Percentiles rank a stretch among this genome's conserved stretches.
These are phyloP conservation scores for Hololepta plana DNA, from an alignment of 2,888 invertebrate genomes.

Conservation along the genomic window DNA sequence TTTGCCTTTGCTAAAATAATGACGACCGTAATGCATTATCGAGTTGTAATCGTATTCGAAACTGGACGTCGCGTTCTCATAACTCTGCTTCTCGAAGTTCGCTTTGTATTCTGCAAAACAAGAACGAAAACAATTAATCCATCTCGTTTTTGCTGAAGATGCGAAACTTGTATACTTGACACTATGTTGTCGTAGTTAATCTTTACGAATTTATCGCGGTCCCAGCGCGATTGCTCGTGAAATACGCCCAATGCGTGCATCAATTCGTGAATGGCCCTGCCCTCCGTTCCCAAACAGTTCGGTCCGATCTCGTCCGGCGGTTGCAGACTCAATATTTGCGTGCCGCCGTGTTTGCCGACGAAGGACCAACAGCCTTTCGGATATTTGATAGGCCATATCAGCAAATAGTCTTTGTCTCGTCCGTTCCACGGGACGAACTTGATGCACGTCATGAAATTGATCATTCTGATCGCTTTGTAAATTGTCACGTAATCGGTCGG, in stretches of 20 bases:
- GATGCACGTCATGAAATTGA: constrained; percentile 47
- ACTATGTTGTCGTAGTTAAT: constrained; percentile 50
- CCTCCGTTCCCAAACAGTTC: constrained; percentile 46
- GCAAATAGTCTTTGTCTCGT: constrained; percentile 38
- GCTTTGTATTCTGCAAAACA: constrained; percentile 33
- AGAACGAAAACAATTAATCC: constrained; percentile 1
- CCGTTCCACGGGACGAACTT: constrained; percentile 47
- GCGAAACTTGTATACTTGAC: constrained; percentile 27
- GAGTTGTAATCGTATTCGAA: constrained; percentile 62
- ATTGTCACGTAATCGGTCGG: constrained; percentile 38
- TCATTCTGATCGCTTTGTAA: constrained; percentile 36
- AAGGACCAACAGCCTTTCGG: constrained; percentile 60
- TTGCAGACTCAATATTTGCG: constrained; percentile 53
- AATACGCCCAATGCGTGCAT: constrained; percentile 69
- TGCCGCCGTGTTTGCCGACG: constrained; percentile 54
- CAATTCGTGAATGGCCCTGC: constrained; percentile 62
- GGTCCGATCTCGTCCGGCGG: constrained; percentile 39
- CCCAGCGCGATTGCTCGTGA: constrained; percentile 62
- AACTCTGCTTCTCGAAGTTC: constrained; percentile 46
- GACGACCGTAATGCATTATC: constrained; percentile 60
- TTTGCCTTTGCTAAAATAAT: constrained; percentile 42
- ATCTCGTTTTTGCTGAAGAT: constrained; percentile 1
- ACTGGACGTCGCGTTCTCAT: constrained; percentile 41
- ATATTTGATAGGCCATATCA: constrained; percentile 47
- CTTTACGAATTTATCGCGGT: constrained; percentile 50